Evolutionary conservation across 2,888 invertebrate genomes (phyloP), one percentile per base, ranked within the genome.

Genomic region (Stramonita haemastoma): DNA sequence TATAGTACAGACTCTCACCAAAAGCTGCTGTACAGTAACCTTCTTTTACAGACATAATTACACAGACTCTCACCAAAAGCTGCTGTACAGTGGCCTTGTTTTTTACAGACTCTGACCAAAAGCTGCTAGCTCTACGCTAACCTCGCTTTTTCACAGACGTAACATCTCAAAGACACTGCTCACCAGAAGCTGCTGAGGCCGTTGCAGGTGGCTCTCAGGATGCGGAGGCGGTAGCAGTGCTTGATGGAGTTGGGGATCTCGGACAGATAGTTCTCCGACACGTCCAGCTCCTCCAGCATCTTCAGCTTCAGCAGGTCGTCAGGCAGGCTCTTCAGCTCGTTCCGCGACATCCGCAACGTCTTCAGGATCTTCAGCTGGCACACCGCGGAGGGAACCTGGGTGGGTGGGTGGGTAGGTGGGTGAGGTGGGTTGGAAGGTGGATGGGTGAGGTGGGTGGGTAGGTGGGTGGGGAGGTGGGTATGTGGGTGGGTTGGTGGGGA

Each of bases 281-380:
- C 89, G 89, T 95, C 94, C n/a, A 95, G 91, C 22, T 93, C 92
- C 88, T 92, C 91, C 5, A 95, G 91, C n/a, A 93, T 92, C n/a
- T 93, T 91, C 26, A 95, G 91, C 89, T 92, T 93, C 79, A 93
- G 93, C 34, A 95, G 90, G 11, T 93, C 93, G 17, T 94, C 94
- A 0, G 94, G 94, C 5, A 95, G 88, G 8, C 87, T 87, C 60
- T 91, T 93, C 26, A 95, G 88, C 81, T 93, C 90, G 91, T 95
- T 95, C 90, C 94, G 91, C 19, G 93, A 91, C 56, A 95, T 89
- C 85, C 94, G 92, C 11, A 95, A 91, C 4, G 90, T 91, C 46
- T 89, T 92, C 56, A 95, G 90, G 85, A 94, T 87, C 79, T 93
- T 93, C 91, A 95, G 91, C 85, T 93, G 92, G 88, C 93, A 92